These are phyloP conservation scores for Dasyurus viverrinus DNA, from an alignment of 2,113 vertebrate species.

Conservation along the genomic window DNA sequence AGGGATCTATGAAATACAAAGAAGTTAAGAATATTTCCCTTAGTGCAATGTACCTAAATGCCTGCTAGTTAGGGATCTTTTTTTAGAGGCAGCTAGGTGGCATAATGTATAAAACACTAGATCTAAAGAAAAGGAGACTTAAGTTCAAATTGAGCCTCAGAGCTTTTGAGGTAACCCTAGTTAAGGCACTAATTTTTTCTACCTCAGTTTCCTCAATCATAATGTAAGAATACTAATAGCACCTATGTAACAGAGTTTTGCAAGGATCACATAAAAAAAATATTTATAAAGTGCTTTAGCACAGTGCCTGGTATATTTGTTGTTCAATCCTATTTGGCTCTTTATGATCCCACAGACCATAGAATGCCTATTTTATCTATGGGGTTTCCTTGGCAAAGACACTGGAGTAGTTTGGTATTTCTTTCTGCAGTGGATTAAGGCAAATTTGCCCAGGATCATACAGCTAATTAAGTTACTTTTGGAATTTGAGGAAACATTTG, in stretches of 20 bases:
- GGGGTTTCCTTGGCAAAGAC: background rate
- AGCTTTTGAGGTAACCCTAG: background rate
- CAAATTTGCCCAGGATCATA: background rate
- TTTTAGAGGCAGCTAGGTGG: background rate
- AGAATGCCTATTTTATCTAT: background rate
- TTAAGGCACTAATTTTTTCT: background rate
- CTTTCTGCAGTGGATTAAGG: background rate
- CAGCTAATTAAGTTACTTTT: background rate
- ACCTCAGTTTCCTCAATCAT: background rate
- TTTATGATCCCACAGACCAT: background rate
- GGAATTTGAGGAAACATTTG: background rate
- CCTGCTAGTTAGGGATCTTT: background rate
- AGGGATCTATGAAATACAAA: background rate
- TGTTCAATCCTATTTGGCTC: background rate
- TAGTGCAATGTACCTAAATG: background rate
- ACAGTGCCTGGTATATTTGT: background rate
- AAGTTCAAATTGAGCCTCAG: background rate
- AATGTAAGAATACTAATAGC: background rate
- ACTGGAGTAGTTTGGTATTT: background rate
- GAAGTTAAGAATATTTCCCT: background rate
- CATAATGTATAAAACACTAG: background rate
- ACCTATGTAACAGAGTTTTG: background rate
- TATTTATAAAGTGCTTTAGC: background rate
- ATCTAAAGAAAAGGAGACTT: background rate
- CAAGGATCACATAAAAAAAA: background rate